Percentiles rank a stretch among this genome's conserved stretches.
Conservation (phyloP, 2,797 vertebrate genomes). For the Syngnathus acus region DNA sequence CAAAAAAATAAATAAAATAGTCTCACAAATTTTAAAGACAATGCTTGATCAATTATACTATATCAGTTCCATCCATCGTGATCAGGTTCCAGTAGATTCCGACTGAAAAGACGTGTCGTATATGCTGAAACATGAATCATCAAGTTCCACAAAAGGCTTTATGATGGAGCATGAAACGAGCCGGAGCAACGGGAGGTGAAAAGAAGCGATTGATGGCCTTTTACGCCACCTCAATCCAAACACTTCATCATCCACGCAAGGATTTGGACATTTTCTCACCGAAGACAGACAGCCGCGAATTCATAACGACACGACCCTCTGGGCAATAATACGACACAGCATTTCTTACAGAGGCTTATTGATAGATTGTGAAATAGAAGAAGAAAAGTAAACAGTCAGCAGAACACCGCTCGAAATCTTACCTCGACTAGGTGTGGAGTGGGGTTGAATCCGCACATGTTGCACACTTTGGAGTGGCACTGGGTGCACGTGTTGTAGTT, state of each 20-base stretch:
- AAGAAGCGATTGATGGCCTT: conserved; percentile 6
- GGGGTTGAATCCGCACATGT: conserved; percentile 98
- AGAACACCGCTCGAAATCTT: conserved; percentile 52
- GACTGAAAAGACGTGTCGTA: conserved; percentile 33
- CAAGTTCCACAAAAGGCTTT: conserved; percentile 40
- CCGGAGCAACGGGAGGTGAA: conserved; percentile 13
- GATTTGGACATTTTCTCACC: conserved; percentile 9
- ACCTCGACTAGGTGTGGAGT: conserved; percentile 93
- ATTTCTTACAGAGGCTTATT: conserved; percentile 28
- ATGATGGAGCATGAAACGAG: conserved; percentile 29
- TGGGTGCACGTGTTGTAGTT: conserved; percentile 96
- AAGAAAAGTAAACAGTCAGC: background rate
- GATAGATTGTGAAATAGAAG: conserved; percentile 29
- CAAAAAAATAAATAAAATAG: background rate
- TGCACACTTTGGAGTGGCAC: conserved; percentile 92
- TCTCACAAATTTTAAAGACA: background rate
- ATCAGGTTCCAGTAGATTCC: background rate
- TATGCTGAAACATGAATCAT: conserved; percentile 27
- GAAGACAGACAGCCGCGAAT: background rate
- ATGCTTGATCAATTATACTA: background rate
- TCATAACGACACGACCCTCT: conserved; percentile 14
- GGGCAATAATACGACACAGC: conserved; percentile 1
- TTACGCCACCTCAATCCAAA: conserved; percentile 15
- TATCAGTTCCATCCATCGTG: background rate
- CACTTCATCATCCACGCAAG: conserved; percentile 1